Base-by-base conservation (phyloP, 2,888 invertebrate genomes). In the Ormyrus pomaceus region DNA sequence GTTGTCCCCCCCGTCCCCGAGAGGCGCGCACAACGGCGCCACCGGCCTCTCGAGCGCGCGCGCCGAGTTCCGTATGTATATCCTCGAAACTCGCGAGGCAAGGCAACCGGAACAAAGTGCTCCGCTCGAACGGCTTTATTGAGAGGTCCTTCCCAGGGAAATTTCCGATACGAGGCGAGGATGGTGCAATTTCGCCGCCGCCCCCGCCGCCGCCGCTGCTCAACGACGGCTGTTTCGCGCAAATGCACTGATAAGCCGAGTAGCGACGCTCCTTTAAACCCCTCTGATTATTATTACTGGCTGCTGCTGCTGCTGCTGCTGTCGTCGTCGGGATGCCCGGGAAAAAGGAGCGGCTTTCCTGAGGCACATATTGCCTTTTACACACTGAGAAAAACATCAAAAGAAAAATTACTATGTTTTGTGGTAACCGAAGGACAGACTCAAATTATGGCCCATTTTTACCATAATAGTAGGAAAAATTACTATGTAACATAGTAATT, bases 61-160 rank as follows among this genome's bases (percentile, higher is more conserved):
- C 45, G 6, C 19, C 19, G 19, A 19, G 19, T 19, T 19, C 19
- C 19, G 19, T 2, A 19, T 19, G 19, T 19, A 19, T 19, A 19
- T 19, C 19, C 19, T 9, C 6, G 5, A 6, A 6, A 69, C 56
- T 56, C 19, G 19, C 19, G 19, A 2, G 19, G 19, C 19, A 19
- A 19, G 9, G 61, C 48, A 51, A 13, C 70, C 70, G 70, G 77
- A 64, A 70, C 77, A 70, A 70, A 77, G 77, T 70, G 70, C 70
- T 48, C 9, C 76, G 53, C 76, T 69, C 69, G 48, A 77, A 71
- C 71, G 71, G 65, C 71, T 77, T 77, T 77, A 77, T 77, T 71
- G 65, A 50, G 65, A 13, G 13, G 11, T 7, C 48, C 13, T 45
- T 50, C 53, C 68, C 34, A 5, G 68, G 56, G 34, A 71, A 71